Conservation (phyloP, 2,888 invertebrate genomes). For the Tuberolachnus salignus region DNA sequence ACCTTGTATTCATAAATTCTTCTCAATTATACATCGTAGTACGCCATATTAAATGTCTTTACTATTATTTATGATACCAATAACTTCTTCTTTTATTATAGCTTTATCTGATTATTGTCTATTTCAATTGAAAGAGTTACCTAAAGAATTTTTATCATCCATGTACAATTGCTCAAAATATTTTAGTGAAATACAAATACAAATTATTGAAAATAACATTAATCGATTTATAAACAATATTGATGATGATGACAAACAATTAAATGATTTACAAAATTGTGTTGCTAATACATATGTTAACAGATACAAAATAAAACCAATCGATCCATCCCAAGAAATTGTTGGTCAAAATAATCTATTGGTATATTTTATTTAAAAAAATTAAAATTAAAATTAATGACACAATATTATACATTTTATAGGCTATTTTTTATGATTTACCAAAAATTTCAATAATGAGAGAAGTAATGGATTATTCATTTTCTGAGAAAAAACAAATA, state of each 20-base stretch:
- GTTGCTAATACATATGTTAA: slow-evolving; percentile 39
- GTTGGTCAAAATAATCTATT: slow-evolving; percentile 36
- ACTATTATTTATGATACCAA: neutral
- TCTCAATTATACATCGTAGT: slow-evolving; percentile 48
- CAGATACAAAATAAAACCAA: slow-evolving; percentile 39
- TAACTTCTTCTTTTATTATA: slow-evolving; percentile 10
- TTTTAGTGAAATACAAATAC: slow-evolving; percentile 58
- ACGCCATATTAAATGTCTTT: slow-evolving; percentile 20
- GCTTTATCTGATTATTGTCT: slow-evolving; percentile 3
- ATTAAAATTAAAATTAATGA: neutral
- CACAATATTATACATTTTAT: neutral
- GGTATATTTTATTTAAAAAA: slow-evolving; percentile 1
- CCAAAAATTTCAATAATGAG: slow-evolving; percentile 22
- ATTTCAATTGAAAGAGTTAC: slow-evolving; percentile 50
- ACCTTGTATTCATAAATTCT: slow-evolving; percentile 63
- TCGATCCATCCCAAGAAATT: slow-evolving; percentile 22
- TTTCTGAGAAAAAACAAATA: slow-evolving; percentile 41
- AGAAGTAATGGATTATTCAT: slow-evolving; percentile 33
- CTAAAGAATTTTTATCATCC: slow-evolving; percentile 32
- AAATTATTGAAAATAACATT: slow-evolving; percentile 59
- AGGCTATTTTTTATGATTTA: slow-evolving; percentile 31
- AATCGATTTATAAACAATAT: slow-evolving; percentile 43
- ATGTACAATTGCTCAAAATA: slow-evolving; percentile 49
- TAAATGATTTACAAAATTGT: slow-evolving; percentile 30
- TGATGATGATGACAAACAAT: slow-evolving; percentile 14